phyloP scores from a whole-genome alignment of 2,888 invertebrate species.

The Drosophila meridiana region DNA sequence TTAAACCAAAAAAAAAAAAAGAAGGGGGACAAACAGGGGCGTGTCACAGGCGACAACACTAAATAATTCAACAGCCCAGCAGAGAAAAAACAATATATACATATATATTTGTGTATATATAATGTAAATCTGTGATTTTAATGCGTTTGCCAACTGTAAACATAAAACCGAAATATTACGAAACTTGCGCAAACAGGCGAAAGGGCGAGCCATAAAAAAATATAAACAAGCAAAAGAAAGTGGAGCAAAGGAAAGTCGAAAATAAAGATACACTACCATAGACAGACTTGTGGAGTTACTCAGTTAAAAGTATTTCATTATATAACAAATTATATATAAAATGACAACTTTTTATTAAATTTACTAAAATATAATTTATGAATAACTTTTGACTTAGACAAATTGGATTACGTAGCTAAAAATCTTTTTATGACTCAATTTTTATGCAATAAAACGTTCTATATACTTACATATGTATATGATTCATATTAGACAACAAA shows the following conservation, averaged over 20 bases:
- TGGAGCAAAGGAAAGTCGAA: neutral
- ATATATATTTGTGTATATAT: slow-evolving; percentile 4
- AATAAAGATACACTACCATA: neutral
- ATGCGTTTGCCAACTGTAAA: slow-evolving; percentile 82
- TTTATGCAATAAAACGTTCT: neutral
- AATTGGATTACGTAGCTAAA: neutral
- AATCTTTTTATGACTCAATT: neutral
- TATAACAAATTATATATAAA: too few species aligned
- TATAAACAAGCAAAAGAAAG: slow-evolving; percentile 14
- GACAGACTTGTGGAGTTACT: too few species aligned
- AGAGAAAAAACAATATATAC: neutral
- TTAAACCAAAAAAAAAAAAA: slow-evolving; percentile 12
- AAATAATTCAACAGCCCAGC: slow-evolving; percentile 73
- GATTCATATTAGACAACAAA: neutral
- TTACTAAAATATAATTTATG: too few species aligned
- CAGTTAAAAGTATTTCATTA: too few species aligned
- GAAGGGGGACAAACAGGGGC: neutral
- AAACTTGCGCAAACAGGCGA: slow-evolving; percentile 78
- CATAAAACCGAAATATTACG: slow-evolving; percentile 82
- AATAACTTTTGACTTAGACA: too few species aligned
- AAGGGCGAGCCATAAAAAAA: slow-evolving; percentile 57
- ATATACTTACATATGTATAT: neutral
- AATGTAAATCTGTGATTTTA: slow-evolving; percentile 82
- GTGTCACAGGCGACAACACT: slow-evolving; percentile 61
- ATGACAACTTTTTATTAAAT: too few species aligned